phyloP scores from a whole-genome alignment of 2,888 invertebrate species.

The Eurytoma adleriae region DNA sequence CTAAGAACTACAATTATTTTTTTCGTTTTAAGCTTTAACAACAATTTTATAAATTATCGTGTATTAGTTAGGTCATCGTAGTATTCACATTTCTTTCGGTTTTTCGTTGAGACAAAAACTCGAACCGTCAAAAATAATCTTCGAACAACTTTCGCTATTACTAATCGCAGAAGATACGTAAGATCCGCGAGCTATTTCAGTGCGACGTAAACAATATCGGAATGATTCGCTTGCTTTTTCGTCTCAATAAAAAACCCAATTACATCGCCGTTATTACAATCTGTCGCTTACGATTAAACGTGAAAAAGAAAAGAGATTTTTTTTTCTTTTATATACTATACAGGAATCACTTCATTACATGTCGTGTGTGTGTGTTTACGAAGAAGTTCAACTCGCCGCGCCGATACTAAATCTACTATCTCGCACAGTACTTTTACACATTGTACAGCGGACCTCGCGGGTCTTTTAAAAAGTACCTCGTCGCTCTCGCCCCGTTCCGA shows the following conservation, averaged over 20 bases:
- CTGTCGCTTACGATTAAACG: neutral
- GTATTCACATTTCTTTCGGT: conserved; percentile 3
- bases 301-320: conserved; percentile 6
- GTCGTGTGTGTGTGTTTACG: neutral
- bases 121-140: neutral
- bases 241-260: neutral
- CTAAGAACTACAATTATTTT: conserved; percentile 23
- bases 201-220: no score
- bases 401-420: conserved; percentile 1
- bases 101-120: conserved; percentile 16
- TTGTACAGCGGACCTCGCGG: conserved; percentile 20
- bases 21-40: conserved; percentile 14
- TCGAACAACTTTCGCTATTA: neutral
- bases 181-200: no score
- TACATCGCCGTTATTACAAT: neutral
- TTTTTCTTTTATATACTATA: conserved; percentile 29
- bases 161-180: no score
- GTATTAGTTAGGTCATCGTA: conserved; percentile 19
- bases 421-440: conserved; percentile 12
- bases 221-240: no score
- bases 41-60: conserved; percentile 27
- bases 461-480: conserved; percentile 19
- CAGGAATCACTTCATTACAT: conserved; percentile 19
- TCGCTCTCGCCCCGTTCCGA: neutral
- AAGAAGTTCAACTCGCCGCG: neutral